Base-by-base conservation (phyloP, 1,140 invertebrate species). In the Papilio xuthus region DNA sequence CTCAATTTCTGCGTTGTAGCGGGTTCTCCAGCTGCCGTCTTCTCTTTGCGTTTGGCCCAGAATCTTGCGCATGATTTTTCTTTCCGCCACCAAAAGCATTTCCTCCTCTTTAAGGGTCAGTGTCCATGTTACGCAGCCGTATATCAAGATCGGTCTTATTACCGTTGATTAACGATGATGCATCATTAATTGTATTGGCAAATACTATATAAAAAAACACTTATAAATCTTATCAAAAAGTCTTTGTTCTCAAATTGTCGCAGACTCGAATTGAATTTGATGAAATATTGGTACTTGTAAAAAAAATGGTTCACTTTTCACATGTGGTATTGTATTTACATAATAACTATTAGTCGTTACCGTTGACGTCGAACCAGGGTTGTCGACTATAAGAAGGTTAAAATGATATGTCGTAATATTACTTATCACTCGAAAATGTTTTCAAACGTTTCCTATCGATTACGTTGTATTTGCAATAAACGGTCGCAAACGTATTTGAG, bases 211-310 rank as follows among this genome's bases (percentile, higher is more conserved):
- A 56, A n/a, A 9, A 56, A 6, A 28, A 28, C 26, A 67, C 60
- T 28, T 26, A 63, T 3, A 28, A n/a, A 47, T 47, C 10, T 26
- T 60, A 28, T 28, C 26, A 67, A 26, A 67, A 67, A 26, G 60
- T 26, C 26, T 4, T 50, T 50, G 42, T 73, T 73, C 42, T 73
- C 44, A n/a, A 47, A 12, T 32, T 77, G 18, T 81, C 76, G 47
- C 79, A 76, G 44, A 63, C 74, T 82, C 20, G 81, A 79, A 80
- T 75, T 83, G 83, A 80, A 84, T 84, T 85, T 85, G 79, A 85
- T 85, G 82, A 84, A 85, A 83, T 89, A 88, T 86, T 80, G 77
- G 79, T 71, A 63, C 28, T 78, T 80, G 60, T 47, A 71, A 82
- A 82, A 83, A 79, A 82, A 80, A 50, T 75, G 75, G 79, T 56